Evolutionary conservation across 2,113 vertebrate genomes (phyloP), one percentile per base, ranked within the genome.

Genomic region (Canis aureus): DNA sequence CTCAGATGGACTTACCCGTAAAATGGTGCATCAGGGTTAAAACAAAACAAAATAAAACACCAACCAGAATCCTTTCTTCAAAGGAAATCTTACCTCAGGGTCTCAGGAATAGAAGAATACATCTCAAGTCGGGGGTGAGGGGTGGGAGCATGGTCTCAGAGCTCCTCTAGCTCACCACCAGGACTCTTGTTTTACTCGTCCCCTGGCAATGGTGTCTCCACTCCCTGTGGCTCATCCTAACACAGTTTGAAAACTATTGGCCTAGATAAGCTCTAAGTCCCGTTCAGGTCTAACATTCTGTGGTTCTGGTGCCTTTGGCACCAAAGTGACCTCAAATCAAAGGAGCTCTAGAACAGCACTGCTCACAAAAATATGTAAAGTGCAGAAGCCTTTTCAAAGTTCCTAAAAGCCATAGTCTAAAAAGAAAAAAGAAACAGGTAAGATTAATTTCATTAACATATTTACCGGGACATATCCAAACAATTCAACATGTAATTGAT

Each of bases 301-400:
- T 76, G 69, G 55, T 13, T 82, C 53, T 51, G 66, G 69, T 55
- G 60, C 12, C 51, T 95, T 55, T 43, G 84, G 69, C 64, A 82
- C 66, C n/a, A 51, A 69, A 35, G 15, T 73, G 78, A 94, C 93
- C 88, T 93, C 82, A 73, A 80, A 91, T 82, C 43, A 15, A 87
- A 94, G 49, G n/a, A 51, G 49, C 25, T 96, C 95, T 62, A 94
- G 59, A 93, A 78, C 5, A 88, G 66, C 23, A 22, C 25, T 71
- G 51, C 38, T 38, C 20, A 8, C 3, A 79, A 60, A 84, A 94
- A 64, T 11, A n/a, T 35, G 8, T 16, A 51, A 83, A 55, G 17
- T 4, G 27, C 5, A 0, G 11, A n/a, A 64, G 73, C 55, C 66
- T 64, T 8, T 49, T 25, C 6, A 53, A 19, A 1, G n/a, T 59